Evolutionary conservation across 2,888 invertebrate species (phyloP).

Genomic region (Caenorhabditis sp.): DNA sequence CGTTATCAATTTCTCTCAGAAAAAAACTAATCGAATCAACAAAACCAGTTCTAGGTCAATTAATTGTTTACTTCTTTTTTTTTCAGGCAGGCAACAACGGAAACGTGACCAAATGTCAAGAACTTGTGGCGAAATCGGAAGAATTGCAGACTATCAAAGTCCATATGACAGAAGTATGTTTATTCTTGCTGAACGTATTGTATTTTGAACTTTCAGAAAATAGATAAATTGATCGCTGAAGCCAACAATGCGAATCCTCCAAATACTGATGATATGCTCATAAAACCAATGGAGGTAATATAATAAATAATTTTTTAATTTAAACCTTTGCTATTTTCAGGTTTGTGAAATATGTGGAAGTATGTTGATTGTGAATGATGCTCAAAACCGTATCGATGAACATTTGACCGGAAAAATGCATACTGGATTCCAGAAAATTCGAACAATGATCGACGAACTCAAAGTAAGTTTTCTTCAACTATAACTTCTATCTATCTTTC

Average conservation of each 20-base stretch:
- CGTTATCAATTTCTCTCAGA: not conserved
- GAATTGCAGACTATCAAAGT: conserved; percentile 1
- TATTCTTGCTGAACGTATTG: not conserved
- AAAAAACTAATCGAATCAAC: not conserved
- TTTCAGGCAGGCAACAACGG: conserved; percentile 40
- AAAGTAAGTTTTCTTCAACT: conserved; percentile 23
- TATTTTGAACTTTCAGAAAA: not conserved
- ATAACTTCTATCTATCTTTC: not conserved
- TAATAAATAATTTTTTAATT: not conserved
- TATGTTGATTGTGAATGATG: conserved; percentile 97
- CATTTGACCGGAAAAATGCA: conserved; percentile 98
- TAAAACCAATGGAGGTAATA: conserved; percentile 51
- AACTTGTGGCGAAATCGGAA: conserved; percentile 35
- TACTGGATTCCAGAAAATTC: conserved; percentile 79
- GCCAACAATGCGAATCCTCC: conserved; percentile 1
- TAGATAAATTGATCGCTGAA: conserved; percentile 10
- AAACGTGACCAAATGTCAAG: conserved; percentile 35
- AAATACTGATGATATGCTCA: conserved; percentile 25
- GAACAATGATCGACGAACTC: conserved; percentile 39
- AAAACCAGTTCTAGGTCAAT: conserved; percentile 5
- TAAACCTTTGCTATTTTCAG: conserved; percentile 38
- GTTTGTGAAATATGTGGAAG: conserved; percentile 98
- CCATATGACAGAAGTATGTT: conserved; percentile 13
- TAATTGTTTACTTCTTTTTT: not conserved
- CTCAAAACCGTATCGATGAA: conserved; percentile 95